phyloP scores from a whole-genome alignment of 2,888 invertebrate species.

The Caradrina kadenii region DNA sequence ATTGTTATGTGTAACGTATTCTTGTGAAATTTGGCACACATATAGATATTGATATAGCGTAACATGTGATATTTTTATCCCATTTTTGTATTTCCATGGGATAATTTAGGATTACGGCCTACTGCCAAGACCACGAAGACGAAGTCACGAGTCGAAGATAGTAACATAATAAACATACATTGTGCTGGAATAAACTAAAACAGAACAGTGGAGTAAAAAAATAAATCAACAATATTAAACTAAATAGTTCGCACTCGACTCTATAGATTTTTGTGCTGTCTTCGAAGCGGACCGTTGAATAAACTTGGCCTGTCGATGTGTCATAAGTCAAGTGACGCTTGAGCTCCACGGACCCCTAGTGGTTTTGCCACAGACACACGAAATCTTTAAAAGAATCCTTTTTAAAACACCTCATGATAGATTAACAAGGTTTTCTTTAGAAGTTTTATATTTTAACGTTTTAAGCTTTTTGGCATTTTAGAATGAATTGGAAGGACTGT shows the following conservation, averaged over 20 bases:
- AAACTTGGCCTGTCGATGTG: conserved; percentile 90
- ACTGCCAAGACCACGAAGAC: no score
- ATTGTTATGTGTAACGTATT: no score
- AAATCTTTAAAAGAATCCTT: conserved; percentile 42
- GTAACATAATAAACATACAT: no score
- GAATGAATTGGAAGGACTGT: conserved; percentile 24
- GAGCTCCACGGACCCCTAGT: conserved; percentile 69
- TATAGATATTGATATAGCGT: no score
- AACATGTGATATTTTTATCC: no score
- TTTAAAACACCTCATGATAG: conserved; percentile 9
- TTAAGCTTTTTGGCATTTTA: neutral
- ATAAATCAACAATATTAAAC: conserved; percentile 7
- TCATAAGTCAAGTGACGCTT: conserved; percentile 83
- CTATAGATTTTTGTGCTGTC: conserved; percentile 74
- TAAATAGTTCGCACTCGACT: conserved; percentile 64
- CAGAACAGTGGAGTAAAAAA: neutral
- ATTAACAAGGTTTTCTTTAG: conserved; percentile 5
- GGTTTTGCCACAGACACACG: conserved; percentile 69
- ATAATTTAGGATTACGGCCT: no score
- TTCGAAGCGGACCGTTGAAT: conserved; percentile 83
- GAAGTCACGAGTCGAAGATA: no score
- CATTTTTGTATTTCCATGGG: no score
- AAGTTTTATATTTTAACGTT: neutral
- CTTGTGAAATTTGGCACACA: no score
- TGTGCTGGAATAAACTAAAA: no score